These are phyloP conservation scores for Noctua janthina DNA, from an alignment of 2,888 invertebrate species.

Conservation along the genomic window DNA sequence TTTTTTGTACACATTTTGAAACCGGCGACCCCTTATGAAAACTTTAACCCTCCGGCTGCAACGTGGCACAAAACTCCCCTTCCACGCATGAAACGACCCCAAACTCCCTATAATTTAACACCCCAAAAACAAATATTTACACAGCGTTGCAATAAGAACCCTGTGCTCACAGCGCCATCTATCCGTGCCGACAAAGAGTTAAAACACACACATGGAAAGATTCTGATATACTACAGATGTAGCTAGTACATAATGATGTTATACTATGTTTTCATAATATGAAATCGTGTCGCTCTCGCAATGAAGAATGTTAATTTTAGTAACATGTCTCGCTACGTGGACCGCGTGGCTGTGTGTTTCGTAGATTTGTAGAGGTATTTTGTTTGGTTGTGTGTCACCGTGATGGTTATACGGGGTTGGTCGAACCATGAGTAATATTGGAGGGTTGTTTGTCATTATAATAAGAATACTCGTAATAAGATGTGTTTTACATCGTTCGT, in stretches of 20 bases:
- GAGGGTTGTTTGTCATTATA: slow-evolving; percentile 10
- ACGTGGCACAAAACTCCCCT: slow-evolving; percentile 46
- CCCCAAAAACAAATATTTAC: slow-evolving; percentile 53
- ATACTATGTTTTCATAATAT: slow-evolving; percentile 78
- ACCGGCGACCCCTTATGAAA: slow-evolving; percentile 35
- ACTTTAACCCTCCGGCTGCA: slow-evolving; percentile 47
- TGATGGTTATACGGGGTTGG: slow-evolving; percentile 27
- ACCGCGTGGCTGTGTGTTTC: slow-evolving; percentile 22
- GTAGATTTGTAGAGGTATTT: slow-evolving; percentile 23
- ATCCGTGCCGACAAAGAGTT: slow-evolving; percentile 24
- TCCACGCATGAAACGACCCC: slow-evolving; percentile 36
- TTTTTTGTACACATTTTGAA: slow-evolving; percentile 23
- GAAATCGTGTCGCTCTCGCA: slow-evolving; percentile 75
- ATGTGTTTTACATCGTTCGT: not conserved
- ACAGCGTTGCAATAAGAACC: slow-evolving; percentile 52
- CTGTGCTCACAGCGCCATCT: slow-evolving; percentile 50
- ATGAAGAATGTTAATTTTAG: slow-evolving; percentile 75
- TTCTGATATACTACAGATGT: slow-evolving; percentile 32
- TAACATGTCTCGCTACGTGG: slow-evolving; percentile 51
- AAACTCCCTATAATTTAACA: slow-evolving; percentile 45
- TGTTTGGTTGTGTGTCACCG: slow-evolving; percentile 7
- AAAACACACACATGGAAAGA: slow-evolving; percentile 24
- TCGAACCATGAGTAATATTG: slow-evolving; percentile 10
- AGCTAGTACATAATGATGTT: slow-evolving; percentile 44
- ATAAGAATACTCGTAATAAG: not conserved